phyloP scores from a whole-genome alignment of 2,113 vertebrate genomes.

The Lepisosteus oculatus region DNA sequence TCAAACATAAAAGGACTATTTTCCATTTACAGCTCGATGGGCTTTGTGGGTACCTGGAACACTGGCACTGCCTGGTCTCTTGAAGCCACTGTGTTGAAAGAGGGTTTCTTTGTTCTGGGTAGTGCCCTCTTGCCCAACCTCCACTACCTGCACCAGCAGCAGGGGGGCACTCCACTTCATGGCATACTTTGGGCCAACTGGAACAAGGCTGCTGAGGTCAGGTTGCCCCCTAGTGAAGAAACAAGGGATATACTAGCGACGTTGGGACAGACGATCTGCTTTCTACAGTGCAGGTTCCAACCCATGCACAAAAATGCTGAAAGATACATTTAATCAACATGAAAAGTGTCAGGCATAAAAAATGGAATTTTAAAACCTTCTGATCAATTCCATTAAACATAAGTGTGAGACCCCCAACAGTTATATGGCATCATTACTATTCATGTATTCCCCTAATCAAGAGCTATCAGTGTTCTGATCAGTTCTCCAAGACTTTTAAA shows the following conservation, averaged over 20 bases:
- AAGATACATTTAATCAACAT: slow-evolving; percentile 23
- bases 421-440: slow-evolving; percentile 53
- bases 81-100: slow-evolving; percentile 67
- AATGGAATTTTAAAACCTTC: slow-evolving; percentile 36
- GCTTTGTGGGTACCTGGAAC: slow-evolving; percentile 45
- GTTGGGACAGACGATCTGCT: neutral
- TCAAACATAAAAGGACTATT: no score
- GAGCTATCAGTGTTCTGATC: slow-evolving; percentile 49
- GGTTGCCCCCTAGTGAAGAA: slow-evolving; percentile 66
- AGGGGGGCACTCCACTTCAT: slow-evolving; percentile 92
- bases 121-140: slow-evolving; percentile 80
- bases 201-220: slow-evolving; percentile 89
- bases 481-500: slow-evolving; percentile 55
- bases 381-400: slow-evolving; percentile 31
- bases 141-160: slow-evolving; percentile 85
- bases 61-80: slow-evolving; percentile 40
- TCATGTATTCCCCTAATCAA: slow-evolving; percentile 61
- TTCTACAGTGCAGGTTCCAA: slow-evolving; percentile 5
- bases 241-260: slow-evolving; percentile 6
- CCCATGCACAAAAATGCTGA: slow-evolving; percentile 5
- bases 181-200: slow-evolving; percentile 87
- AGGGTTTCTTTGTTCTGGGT: slow-evolving; percentile 71
- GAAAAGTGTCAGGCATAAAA: slow-evolving; percentile 23
- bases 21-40: no score
- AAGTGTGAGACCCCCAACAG: slow-evolving; percentile 37